phyloP scores from a whole-genome alignment of 2,113 vertebrate genomes.

The Lamprotornis superbus region DNA sequence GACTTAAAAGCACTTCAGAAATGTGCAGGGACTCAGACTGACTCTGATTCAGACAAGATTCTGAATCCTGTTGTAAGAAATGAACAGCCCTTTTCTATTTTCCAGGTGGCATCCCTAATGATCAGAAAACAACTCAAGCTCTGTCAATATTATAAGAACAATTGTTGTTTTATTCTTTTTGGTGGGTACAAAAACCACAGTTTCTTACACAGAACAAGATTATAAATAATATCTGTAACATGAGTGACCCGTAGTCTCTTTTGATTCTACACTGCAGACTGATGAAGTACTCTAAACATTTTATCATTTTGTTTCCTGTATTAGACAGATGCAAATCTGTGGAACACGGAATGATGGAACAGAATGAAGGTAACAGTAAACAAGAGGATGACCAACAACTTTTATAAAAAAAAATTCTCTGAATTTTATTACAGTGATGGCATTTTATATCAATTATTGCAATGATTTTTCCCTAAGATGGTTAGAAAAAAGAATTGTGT shows the following conservation, averaged over 20 bases:
- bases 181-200: slow-evolving; percentile 85
- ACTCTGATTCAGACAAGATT: neutral
- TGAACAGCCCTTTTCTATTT: neutral
- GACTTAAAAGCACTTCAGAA: neutral
- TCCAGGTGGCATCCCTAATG: slow-evolving; percentile 24
- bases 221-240: slow-evolving; percentile 81
- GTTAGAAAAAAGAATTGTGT: slow-evolving; percentile 95
- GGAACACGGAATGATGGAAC: slow-evolving; percentile 74
- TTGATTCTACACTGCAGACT: slow-evolving; percentile 75
- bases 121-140: slow-evolving; percentile 73
- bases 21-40: neutral
- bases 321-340: slow-evolving; percentile 81
- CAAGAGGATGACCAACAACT: slow-evolving; percentile 75
- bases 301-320: slow-evolving; percentile 77
- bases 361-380: slow-evolving; percentile 77
- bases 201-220: slow-evolving; percentile 83
- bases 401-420: slow-evolving; percentile 84
- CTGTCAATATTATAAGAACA: slow-evolving; percentile 79
- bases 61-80: neutral
- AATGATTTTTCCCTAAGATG: slow-evolving; percentile 97
- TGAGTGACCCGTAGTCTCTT: slow-evolving; percentile 77
- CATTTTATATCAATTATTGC: slow-evolving; percentile 98
- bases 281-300: slow-evolving; percentile 70
- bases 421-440: slow-evolving; percentile 91
- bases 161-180: slow-evolving; percentile 79